Conservation (phyloP, 2,797 vertebrate species). For the Distichodus sexfasciatus region DNA sequence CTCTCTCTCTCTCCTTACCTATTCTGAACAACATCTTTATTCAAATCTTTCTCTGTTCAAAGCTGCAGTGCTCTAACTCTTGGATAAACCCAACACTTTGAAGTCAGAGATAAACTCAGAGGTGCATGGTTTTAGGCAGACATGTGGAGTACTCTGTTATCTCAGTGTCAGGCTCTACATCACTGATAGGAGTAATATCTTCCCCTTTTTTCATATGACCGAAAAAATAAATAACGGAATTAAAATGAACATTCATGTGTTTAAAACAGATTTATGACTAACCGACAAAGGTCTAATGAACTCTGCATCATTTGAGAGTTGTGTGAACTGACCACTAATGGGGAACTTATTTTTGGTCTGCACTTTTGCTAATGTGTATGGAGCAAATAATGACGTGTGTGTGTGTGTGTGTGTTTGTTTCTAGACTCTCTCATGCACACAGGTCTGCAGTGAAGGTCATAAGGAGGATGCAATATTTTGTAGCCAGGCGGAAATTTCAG, state of each 20-base stretch:
- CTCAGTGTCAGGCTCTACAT: background rate
- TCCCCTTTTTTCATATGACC: background rate
- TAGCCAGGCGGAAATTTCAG: conserved; percentile 88
- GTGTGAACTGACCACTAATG: background rate
- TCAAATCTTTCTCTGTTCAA: background rate
- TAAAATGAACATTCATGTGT: background rate
- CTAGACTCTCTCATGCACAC: conserved; percentile 83
- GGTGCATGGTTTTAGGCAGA: conserved; percentile 5
- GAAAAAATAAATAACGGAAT: background rate
- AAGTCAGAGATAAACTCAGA: conserved; percentile 22
- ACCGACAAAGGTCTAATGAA: background rate
- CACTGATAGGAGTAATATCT: conserved; percentile 22
- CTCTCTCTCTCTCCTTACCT: background rate
- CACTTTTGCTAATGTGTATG: no score
- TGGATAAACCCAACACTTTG: conserved; percentile 20
- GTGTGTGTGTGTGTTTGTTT: conserved; percentile 37
- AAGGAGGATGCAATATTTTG: conserved; percentile 89
- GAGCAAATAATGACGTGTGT: conserved; percentile 12
- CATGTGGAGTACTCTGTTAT: conserved; percentile 22
- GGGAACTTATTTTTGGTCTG: background rate
- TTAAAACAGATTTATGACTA: background rate
- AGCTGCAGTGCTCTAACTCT: background rate
- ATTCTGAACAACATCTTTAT: no score
- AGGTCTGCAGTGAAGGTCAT: conserved; percentile 84
- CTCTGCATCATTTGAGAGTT: background rate